A percentile compares a stretch with the other conserved stretches of the same genome.
phyloP scores from a whole-genome alignment of 1,140 invertebrate genomes.

The Phenacoccus solenopsis region DNA sequence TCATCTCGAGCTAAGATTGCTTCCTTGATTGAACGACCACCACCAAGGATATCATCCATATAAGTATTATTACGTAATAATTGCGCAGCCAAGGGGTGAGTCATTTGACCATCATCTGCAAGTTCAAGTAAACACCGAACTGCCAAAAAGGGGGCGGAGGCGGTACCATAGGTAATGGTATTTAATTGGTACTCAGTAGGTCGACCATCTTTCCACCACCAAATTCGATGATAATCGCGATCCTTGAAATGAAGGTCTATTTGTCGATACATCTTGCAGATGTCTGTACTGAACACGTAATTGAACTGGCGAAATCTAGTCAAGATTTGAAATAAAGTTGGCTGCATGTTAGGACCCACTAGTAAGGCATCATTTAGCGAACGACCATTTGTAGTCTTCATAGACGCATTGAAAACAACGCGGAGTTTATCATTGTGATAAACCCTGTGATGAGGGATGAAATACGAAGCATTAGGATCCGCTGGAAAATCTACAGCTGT shows the following conservation, averaged over 20 bases:
- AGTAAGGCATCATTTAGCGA: conserved; percentile 33
- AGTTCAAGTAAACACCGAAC: conserved; percentile 30
- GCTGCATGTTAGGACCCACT: conserved; percentile 30
- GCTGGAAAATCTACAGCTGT: conserved; percentile 27
- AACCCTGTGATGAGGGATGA: conserved; percentile 9
- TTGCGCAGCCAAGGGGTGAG: conserved; percentile 27
- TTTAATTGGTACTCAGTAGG: conserved; percentile 30
- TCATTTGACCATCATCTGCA: conserved; percentile 26
- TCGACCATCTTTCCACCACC: conserved; percentile 27
- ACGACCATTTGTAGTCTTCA: conserved; percentile 25
- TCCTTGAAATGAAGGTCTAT: conserved; percentile 31
- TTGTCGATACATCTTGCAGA: conserved; percentile 36
- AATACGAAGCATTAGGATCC: not conserved
- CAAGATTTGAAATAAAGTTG: conserved; percentile 34
- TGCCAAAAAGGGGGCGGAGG: conserved; percentile 31
- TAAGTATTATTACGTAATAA: conserved; percentile 29
- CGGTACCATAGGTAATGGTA: conserved; percentile 35
- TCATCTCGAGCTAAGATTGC: conserved; percentile 23
- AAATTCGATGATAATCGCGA: conserved; percentile 33
- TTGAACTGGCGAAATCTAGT: conserved; percentile 32
- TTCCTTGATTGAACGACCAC: conserved; percentile 26
- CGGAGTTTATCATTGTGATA: conserved; percentile 29
- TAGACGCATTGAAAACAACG: conserved; percentile 33
- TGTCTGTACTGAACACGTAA: conserved; percentile 31
- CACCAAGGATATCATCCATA: conserved; percentile 33